Evolutionary conservation across 2,797 vertebrate genomes (phyloP).

Genomic region (Telmatherina bonti): DNA sequence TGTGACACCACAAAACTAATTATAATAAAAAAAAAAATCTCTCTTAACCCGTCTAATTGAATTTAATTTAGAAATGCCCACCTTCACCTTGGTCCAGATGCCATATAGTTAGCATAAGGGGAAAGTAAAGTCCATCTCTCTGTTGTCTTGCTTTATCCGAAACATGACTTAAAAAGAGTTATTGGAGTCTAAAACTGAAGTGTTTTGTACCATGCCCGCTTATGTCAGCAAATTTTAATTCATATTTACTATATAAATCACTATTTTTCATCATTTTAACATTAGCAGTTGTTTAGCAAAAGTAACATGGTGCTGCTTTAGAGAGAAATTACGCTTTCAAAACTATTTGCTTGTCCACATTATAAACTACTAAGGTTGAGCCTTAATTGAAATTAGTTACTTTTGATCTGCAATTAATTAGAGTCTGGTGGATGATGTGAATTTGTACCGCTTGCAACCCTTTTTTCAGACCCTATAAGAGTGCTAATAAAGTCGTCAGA

Average conservation of each 20-base stretch:
- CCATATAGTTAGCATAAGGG: not conserved
- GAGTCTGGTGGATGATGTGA: not conserved
- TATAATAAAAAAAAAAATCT: too few relatives aligned
- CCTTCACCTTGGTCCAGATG: not conserved
- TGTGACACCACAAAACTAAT: too few relatives aligned
- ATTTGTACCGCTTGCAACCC: too few relatives aligned
- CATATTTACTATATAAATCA: not conserved
- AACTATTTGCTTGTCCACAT: not conserved
- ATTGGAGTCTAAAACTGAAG: not conserved
- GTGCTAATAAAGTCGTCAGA: too few relatives aligned
- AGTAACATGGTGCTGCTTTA: not conserved
- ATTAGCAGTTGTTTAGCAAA: constrained; percentile 2
- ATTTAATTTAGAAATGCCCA: not conserved
- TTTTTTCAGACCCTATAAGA: too few relatives aligned
- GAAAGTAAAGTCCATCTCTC: not conserved
- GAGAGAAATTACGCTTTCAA: not conserved
- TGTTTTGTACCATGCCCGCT: not conserved
- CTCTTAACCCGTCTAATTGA: not conserved
- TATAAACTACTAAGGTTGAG: not conserved
- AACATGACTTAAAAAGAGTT: not conserved
- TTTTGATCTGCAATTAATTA: not conserved
- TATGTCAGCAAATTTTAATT: not conserved
- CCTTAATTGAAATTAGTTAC: not conserved
- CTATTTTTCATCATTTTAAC: not conserved
- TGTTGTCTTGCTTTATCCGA: not conserved